These are phyloP conservation scores for Anableps anableps DNA, from an alignment of 2,797 vertebrate genomes.

Conservation along the genomic window DNA sequence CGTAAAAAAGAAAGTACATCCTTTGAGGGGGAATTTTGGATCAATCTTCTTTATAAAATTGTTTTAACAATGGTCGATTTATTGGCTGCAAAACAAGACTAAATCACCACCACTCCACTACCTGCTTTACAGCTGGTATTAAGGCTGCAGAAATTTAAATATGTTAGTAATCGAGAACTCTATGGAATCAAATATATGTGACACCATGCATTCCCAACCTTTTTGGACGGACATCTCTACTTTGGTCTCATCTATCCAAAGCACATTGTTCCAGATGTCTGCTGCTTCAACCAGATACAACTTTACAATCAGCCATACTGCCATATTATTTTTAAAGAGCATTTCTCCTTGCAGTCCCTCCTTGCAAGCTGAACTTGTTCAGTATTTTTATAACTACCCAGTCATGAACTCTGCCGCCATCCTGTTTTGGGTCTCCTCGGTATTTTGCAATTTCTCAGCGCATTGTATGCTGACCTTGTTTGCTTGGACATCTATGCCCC, in stretches of 20 bases:
- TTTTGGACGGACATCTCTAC: not conserved
- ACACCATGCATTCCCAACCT: not conserved
- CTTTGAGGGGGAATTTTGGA: too few relatives aligned
- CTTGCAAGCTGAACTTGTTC: too few relatives aligned
- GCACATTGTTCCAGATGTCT: not conserved
- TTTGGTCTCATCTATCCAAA: not conserved
- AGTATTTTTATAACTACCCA: too few relatives aligned
- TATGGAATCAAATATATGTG: not conserved
- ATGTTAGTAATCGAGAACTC: not conserved
- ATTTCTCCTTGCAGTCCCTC: not conserved
- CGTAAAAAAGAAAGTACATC: too few relatives aligned
- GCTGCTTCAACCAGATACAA: not conserved
- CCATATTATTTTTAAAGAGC: not conserved
- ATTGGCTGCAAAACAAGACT: too few relatives aligned
- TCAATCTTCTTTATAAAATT: too few relatives aligned
- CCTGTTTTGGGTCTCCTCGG: not conserved
- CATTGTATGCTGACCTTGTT: not conserved
- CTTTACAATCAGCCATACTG: not conserved
- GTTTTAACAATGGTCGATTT: too few relatives aligned
- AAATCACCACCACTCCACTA: too few relatives aligned
- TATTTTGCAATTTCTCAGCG: too few relatives aligned
- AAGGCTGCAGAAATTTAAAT: not conserved
- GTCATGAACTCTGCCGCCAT: not conserved
- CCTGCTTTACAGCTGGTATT: not conserved
- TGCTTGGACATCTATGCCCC: too few relatives aligned